Evolutionary conservation across 2,888 invertebrate species (phyloP), one percentile per base, ranked within the genome.

Genomic region (Sceliomorpha sp.): DNA sequence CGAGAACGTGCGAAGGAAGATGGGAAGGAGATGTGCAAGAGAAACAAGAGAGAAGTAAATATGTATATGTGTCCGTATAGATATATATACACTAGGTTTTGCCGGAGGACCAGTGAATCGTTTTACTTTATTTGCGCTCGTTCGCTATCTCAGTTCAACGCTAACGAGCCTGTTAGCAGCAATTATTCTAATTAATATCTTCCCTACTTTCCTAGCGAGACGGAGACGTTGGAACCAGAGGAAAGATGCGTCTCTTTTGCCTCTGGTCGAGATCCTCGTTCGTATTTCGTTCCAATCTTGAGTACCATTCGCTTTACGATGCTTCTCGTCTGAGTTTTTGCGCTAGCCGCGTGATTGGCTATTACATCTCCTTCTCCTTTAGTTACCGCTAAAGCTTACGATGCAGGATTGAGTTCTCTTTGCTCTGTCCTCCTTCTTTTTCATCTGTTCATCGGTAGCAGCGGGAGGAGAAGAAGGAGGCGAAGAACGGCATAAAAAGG

Each of bases 171-270:
- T 87, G 86, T 87, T 87, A 87, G 85, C 86, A 81, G 83, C 86
- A 87, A 88, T 87, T 85, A 88, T 87, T 87, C 86, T 87, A 88
- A 88, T 88, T 87, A 87, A 88, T 88, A 87, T 88, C 81, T 82
- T 76, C 79, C 77, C 82, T 76, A 74, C 78, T 74, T 58, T 9
- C 24, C 10, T 63, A 63, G 15, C 55, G 63, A 32, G 55, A 59
- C 42, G 40, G 56, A 40, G 59, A 63, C 42, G 64, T 64, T 63
- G 39, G 42, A 42, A 48, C 36, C 42, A 24, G 24, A 26, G 42
- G 44, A 50, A 48, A 51, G 32, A 39, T 32, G 24, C 24, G 34
- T 48, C 40, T 66, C 51, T 55, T 31, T 29, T 40, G 17, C 45
- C 27, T 13, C 29, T 56, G 48, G 39, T 37, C 60, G 59, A 20